Evolutionary conservation across 1,140 invertebrate species (phyloP), one percentile per base, ranked within the genome.

Genomic region (Eurosta solidaginis): DNA sequence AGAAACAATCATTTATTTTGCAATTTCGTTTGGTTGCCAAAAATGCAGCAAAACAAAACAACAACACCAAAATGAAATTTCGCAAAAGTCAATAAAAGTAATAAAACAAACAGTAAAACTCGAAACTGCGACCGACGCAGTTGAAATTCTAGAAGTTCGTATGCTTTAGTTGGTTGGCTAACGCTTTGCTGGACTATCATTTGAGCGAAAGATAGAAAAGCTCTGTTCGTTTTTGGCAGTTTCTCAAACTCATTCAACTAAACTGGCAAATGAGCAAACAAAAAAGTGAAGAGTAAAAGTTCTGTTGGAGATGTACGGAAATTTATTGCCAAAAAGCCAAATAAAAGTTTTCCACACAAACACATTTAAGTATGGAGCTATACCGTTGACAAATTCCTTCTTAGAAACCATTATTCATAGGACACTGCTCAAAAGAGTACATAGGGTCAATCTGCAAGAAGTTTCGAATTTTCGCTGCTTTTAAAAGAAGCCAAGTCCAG

Each of bases 1-100:
- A 82, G 82, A 80, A 84, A 82, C 83, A 84, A 82, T 83, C 83
- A 84, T 84, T 84, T 84, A 84, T 84, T 84, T 84, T 81, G 83
- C 83, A 83, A 84, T 84, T 84, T 84, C 27, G 45, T 44, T 47
- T 40, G 20, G 59, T 40, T 68, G 59, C 59, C 59, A 40, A n/a
- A n/a, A n/a, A n/a, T n/a, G n/a, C n/a, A n/a, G 22, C 47, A 49
- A 17, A 17, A 49, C 12, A 10, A 68, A 68, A n/a, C 17, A 17
- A 7, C 25, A 20, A 40, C 36, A 40, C 59, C 36, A 68, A 68
- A 68, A 40, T 33, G n/a, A 27, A 33, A 59, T 29, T 27, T 29
- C 54, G 7, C 36, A 68, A 40, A 40, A 12, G 14, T 2, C 54
- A 59, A 68, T 68, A 27, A 42, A 12, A 68, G 12, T n/a, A 68